Evolutionary conservation across 2,888 invertebrate species (phyloP).

Genomic region (Limnephilus marmoratus): DNA sequence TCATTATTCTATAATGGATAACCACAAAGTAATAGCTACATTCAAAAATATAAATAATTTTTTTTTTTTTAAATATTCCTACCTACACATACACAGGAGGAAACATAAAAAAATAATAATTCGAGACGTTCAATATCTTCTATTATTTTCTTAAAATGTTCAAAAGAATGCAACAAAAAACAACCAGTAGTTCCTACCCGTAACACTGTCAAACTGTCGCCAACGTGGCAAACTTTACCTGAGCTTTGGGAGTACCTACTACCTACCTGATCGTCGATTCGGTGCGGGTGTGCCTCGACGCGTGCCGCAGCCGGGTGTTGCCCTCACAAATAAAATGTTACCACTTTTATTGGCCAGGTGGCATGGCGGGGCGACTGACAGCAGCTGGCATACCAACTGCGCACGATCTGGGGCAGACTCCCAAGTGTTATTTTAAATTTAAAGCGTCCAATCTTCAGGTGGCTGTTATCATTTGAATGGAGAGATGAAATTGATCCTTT

Average conservation of each 20-base stretch:
- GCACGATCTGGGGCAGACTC: not conserved
- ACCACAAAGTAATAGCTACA: too few species aligned
- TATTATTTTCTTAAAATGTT: too few species aligned
- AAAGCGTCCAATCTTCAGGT: not conserved
- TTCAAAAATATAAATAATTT: too few species aligned
- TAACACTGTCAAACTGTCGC: not conserved
- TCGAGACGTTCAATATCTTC: too few species aligned
- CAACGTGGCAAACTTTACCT: not conserved
- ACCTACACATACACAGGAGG: too few species aligned
- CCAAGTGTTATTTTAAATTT: not conserved
- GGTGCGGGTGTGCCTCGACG: slow-evolving; percentile 14
- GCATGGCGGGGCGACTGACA: slow-evolving; percentile 33
- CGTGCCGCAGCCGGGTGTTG: slow-evolving; percentile 49
- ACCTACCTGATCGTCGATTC: not conserved
- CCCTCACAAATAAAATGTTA: slow-evolving; percentile 50
- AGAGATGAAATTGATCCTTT: not conserved
- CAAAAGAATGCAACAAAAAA: too few species aligned
- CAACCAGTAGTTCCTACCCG: not conserved
- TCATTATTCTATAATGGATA: too few species aligned
- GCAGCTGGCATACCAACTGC: slow-evolving; percentile 19
- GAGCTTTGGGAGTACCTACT: not conserved
- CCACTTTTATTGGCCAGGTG: slow-evolving; percentile 56
- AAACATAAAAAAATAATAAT: too few species aligned
- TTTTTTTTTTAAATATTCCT: too few species aligned
- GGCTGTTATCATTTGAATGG: slow-evolving; percentile 9